phyloP scores from a whole-genome alignment of 2,113 vertebrate species.

The Diadophis punctatus region DNA sequence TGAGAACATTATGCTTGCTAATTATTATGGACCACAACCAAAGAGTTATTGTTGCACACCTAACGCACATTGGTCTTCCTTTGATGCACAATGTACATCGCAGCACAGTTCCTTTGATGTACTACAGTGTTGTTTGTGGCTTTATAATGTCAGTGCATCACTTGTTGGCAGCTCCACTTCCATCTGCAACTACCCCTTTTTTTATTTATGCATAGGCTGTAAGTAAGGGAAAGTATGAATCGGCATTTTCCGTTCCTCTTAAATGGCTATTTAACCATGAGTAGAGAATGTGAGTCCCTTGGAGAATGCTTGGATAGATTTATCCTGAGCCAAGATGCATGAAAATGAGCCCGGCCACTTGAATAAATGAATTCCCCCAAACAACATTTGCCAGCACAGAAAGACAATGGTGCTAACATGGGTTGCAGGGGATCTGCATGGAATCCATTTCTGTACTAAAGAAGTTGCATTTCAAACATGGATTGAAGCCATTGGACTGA shows the following conservation, averaged over 20 bases:
- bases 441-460: neutral
- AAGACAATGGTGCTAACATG: neutral
- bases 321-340: neutral
- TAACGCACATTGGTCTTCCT: too few species aligned
- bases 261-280: slow-evolving; percentile 9
- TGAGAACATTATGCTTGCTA: neutral
- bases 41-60: neutral
- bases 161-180: neutral
- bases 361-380: neutral
- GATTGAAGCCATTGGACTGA: neutral
- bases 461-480: neutral
- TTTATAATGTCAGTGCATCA: neutral
- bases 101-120: neutral
- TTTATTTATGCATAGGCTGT: slow-evolving; percentile 2
- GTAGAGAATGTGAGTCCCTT: neutral
- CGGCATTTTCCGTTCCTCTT: neutral
- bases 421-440: neutral
- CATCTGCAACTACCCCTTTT: neutral
- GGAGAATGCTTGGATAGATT: neutral
- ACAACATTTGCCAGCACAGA: neutral
- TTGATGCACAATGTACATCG: neutral
- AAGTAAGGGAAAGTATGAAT: slow-evolving; percentile 4
- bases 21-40: neutral
- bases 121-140: neutral
- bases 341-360: neutral